phyloP scores from a whole-genome alignment of 2,113 vertebrate species.

The Anarhynchus alexandrinus region DNA sequence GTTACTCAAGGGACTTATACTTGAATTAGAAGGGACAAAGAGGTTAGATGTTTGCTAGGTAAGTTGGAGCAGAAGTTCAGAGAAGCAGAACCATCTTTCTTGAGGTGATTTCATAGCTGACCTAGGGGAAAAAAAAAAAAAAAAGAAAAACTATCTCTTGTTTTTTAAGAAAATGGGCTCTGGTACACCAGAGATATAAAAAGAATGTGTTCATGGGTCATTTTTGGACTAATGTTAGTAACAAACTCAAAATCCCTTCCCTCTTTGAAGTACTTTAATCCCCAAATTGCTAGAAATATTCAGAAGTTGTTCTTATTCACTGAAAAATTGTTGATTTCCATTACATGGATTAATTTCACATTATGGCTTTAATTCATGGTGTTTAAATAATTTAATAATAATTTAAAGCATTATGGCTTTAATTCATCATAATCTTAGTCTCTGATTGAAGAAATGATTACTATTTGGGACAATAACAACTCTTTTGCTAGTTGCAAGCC shows the following conservation, averaged over 20 bases:
- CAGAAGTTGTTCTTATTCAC: neutral
- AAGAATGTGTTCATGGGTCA: no score
- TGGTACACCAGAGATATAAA: neutral
- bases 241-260: neutral
- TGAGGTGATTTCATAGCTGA: neutral
- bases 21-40: neutral
- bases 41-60: neutral
- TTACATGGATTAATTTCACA: neutral
- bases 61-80: neutral
- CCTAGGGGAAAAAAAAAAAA: neutral
- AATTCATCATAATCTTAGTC: neutral
- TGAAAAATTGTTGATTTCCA: neutral
- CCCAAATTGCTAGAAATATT: neutral
- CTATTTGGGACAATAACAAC: neutral
- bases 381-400: no score
- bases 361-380: neutral
- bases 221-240: neutral
- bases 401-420: neutral
- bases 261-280: neutral
- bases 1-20: neutral
- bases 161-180: accelerated
- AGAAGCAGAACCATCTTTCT: neutral
- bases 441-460: neutral
- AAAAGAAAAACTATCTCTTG: neutral
- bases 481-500: neutral